Evolutionary conservation across 2,888 invertebrate genomes (phyloP).

Genomic region (Deladenus siricidicola): DNA sequence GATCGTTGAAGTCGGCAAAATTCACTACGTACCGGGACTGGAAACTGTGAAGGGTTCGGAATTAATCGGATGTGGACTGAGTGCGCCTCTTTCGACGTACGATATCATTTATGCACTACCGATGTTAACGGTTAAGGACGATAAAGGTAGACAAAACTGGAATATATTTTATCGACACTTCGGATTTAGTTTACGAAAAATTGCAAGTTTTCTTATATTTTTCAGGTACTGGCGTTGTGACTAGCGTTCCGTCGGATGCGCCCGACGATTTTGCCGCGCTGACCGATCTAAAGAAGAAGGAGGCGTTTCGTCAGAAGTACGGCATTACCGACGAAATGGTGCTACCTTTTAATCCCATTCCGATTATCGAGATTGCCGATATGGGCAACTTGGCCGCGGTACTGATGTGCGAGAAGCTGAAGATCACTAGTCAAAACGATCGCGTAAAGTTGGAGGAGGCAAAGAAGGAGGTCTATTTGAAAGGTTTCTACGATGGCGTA

Average conservation of each 20-base stretch:
- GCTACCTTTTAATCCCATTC: constrained; percentile 65
- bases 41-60: constrained; percentile 60
- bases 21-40: constrained; percentile 62
- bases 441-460: constrained; percentile 80
- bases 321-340: constrained; percentile 75
- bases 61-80: constrained; percentile 73
- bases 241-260: constrained; percentile 94
- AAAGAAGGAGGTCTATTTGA: constrained; percentile 87
- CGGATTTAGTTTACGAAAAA: too few species aligned
- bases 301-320: constrained; percentile 71
- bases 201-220: too few species aligned
- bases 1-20: constrained; percentile 70
- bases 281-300: constrained; percentile 84
- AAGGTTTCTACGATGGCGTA: constrained; percentile 76
- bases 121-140: constrained; percentile 93
- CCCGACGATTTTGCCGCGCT: constrained; percentile 97
- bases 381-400: constrained; percentile 24
- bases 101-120: constrained; percentile 81
- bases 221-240: constrained; percentile 81
- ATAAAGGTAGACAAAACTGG: constrained; percentile 65
- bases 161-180: too few species aligned
- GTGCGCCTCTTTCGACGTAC: constrained; percentile 76
- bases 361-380: constrained; percentile 68
- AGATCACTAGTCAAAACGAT: constrained; percentile 96
- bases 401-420: constrained; percentile 61